A percentile compares a stretch with the other conserved stretches of the same genome.
phyloP scores from a whole-genome alignment of 2,888 invertebrate species.

The Aphidoletes aphidimyza region DNA sequence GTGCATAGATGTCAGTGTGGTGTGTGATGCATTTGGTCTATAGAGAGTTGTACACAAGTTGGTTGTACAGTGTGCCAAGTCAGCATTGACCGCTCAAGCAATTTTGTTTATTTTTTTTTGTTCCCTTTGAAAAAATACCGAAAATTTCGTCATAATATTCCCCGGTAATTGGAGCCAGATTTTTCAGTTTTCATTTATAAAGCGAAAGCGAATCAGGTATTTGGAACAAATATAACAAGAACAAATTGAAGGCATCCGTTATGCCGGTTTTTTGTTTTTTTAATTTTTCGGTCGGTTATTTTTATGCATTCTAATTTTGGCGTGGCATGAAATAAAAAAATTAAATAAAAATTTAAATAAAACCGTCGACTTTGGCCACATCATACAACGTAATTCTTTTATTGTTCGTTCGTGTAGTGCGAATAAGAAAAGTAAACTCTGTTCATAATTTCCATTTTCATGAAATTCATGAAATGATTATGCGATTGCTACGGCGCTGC shows the following conservation, averaged over 20 bases:
- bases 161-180: not conserved
- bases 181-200: not conserved
- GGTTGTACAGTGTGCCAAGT: no score
- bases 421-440: not conserved
- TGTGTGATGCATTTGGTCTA: no score
- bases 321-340: not conserved
- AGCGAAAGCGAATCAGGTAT: not conserved
- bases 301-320: not conserved
- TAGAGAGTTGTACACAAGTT: no score
- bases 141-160: no score
- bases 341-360: no score
- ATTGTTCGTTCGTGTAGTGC: not conserved
- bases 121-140: no score
- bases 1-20: no score
- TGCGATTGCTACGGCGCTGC: not conserved
- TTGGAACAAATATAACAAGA: not conserved
- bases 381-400: not conserved
- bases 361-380: no score
- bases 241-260: constrained; percentile 35
- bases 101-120: not conserved
- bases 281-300: no score
- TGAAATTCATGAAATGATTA: constrained; percentile 12
- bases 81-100: not conserved
- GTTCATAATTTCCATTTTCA: constrained; percentile 23
- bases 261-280: no score